A percentile compares a stretch with the other conserved stretches of the same genome.
Conservation (phyloP, 2,113 vertebrate species). For the Oreocharis arfaki region DNA sequence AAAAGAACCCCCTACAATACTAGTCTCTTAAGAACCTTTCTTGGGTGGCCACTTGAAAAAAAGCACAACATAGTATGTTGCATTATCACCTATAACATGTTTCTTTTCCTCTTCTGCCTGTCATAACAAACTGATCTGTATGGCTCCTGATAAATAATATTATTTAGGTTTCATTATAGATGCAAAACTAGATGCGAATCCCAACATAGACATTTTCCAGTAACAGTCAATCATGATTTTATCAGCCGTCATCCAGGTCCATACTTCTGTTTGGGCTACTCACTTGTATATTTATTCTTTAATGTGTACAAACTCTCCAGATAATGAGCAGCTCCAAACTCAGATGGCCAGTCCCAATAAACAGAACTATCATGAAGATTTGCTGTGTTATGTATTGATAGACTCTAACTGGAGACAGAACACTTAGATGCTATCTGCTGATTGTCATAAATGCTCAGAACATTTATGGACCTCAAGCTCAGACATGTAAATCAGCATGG, state of each 20-base stretch:
- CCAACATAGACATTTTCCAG: not conserved
- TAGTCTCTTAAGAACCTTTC: not conserved
- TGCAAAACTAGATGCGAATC: not conserved
- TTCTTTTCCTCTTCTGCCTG: not conserved
- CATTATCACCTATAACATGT: not conserved
- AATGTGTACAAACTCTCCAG: not conserved
- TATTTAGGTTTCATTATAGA: not conserved
- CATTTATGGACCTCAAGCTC: not conserved
- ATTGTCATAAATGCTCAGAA: not conserved
- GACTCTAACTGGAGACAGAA: not conserved
- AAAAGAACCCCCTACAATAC: not conserved
- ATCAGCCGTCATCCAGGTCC: not conserved
- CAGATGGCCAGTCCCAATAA: not conserved
- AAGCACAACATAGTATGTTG: not conserved
- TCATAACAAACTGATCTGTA: not conserved
- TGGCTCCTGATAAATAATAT: not conserved
- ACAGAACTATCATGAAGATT: not conserved
- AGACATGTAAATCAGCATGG: not conserved
- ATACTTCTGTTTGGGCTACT: not conserved
- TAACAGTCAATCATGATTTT: not conserved
- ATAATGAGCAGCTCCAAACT: not conserved
- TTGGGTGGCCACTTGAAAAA: not conserved
- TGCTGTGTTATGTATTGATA: not conserved
- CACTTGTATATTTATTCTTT: not conserved
- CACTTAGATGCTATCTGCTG: not conserved